phyloP scores from a whole-genome alignment of 2,888 invertebrate species.

The Ctena decussata region DNA sequence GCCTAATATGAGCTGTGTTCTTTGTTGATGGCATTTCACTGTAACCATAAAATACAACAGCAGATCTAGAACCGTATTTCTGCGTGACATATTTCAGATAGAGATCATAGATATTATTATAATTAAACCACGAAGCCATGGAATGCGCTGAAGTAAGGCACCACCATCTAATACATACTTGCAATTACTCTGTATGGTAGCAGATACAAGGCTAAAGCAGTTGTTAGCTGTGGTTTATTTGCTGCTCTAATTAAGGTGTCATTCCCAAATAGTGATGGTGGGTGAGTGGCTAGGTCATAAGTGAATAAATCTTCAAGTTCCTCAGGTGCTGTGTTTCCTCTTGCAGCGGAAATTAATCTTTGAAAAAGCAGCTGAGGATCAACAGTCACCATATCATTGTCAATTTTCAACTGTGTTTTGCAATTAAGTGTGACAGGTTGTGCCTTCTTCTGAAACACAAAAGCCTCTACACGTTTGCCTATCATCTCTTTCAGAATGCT shows the following conservation, averaged over 20 bases:
- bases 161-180: constrained; percentile 29
- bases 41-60: constrained; percentile 27
- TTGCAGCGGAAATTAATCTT: background rate
- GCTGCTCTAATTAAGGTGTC: background rate
- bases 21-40: background rate
- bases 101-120: background rate
- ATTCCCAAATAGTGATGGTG: constrained; percentile 5
- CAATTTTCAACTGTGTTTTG: constrained; percentile 23
- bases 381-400: background rate
- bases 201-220: background rate
- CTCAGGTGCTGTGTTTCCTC: background rate
- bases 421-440: constrained; percentile 40
- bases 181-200: no score
- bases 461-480: constrained; percentile 36
- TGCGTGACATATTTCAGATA: background rate
- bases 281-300: constrained; percentile 19
- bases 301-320: background rate
- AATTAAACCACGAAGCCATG: background rate
- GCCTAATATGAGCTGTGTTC: constrained; percentile 5
- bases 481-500: constrained; percentile 44
- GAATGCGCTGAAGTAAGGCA: background rate
- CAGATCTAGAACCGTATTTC: background rate
- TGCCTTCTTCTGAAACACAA: constrained; percentile 27
- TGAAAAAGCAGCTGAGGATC: constrained; percentile 22
- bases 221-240: background rate